Conservation (phyloP, 2,797 vertebrate genomes). For the Amblyraja radiata region DNA sequence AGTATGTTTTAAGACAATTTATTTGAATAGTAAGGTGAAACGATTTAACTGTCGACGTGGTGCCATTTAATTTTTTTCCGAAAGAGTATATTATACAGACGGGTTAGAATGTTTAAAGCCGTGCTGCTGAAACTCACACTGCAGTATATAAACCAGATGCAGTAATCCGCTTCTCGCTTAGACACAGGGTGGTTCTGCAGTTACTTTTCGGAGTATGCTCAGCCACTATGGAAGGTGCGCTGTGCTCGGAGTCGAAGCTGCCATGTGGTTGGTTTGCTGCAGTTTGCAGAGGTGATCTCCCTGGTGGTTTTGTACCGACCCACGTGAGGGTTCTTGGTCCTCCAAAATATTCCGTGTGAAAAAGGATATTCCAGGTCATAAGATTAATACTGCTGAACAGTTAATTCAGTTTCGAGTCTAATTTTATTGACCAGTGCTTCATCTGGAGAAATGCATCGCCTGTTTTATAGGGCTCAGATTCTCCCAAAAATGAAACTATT, state of each 20-base stretch:
- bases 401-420: neutral
- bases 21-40: neutral
- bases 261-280: neutral
- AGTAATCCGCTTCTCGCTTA: neutral
- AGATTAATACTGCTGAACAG: neutral
- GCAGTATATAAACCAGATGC: neutral
- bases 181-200: neutral
- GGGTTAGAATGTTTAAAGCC: too few species aligned
- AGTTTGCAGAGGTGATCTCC: neutral
- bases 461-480: neutral
- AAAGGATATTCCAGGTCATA: neutral
- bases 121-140: neutral
- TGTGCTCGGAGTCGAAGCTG: too few species aligned
- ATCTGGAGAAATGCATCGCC: neutral
- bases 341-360: too few species aligned
- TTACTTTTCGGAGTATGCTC: neutral
- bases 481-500: too few species aligned
- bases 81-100: neutral
- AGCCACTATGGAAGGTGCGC: neutral
- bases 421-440: neutral
- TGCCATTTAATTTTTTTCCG: neutral
- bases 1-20: neutral
- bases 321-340: too few species aligned
- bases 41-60: neutral
- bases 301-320: neutral